Percentiles rank a stretch among this genome's conserved stretches.
Evolutionary conservation across 30 jellyfish, hydroid and myxozoan species (phyloP).

Genomic region (Aurelia sp.): DNA sequence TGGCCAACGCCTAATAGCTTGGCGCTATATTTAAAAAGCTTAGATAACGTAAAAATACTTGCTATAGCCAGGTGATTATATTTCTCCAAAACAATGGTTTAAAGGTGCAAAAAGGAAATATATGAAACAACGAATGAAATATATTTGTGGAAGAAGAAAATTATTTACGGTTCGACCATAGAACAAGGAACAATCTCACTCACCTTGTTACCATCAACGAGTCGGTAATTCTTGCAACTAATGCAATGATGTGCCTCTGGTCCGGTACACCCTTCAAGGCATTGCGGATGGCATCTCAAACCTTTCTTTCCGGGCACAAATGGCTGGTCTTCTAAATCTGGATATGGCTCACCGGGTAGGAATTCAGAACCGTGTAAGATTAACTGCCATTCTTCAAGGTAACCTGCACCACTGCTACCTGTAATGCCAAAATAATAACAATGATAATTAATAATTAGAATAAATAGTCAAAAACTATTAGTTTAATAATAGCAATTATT

Average conservation of each 20-base stretch:
- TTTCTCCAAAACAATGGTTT: no score
- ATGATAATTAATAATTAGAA: no score
- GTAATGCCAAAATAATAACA: no score
- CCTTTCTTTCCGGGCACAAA: slow-evolving; percentile 58
- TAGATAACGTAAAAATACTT: no score
- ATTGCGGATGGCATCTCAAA: slow-evolving; percentile 78
- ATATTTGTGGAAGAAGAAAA: no score
- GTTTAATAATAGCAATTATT: no score
- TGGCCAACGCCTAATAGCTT: no score
- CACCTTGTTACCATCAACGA: slow-evolving; percentile 69
- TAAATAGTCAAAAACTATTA: no score
- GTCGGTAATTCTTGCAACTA: slow-evolving; percentile 69
- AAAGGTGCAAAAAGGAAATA: no score
- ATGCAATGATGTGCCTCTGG: slow-evolving; percentile 79
- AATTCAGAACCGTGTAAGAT: slow-evolving; percentile 85
- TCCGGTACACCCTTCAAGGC: slow-evolving; percentile 90
- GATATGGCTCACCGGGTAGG: slow-evolving; percentile 78
- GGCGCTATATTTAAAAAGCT: no score
- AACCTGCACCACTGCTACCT: slow-evolving; percentile 77
- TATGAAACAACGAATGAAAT: no score
- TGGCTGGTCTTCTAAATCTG: slow-evolving; percentile 13
- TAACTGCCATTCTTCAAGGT: slow-evolving; percentile 76
- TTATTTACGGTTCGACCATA: not conserved
- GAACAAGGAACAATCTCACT: slow-evolving; percentile 25
- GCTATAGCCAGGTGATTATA: no score